Percentiles rank a stretch among this genome's conserved stretches.
phyloP scores from a whole-genome alignment of 2,888 invertebrate genomes.

The Acanthosoma haemorrhoidale region DNA sequence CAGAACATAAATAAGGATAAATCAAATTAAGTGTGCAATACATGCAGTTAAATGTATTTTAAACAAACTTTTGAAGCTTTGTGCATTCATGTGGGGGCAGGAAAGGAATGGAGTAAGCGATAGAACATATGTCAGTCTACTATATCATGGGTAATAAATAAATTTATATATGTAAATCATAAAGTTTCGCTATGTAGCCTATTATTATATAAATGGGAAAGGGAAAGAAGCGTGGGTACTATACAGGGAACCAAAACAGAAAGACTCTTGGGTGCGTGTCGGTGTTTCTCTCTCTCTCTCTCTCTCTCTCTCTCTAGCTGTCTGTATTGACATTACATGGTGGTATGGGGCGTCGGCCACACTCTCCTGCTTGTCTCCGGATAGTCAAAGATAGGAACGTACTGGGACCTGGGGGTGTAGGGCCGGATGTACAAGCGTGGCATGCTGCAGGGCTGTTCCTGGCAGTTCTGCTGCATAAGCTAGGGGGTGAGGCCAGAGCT shows the following conservation, averaged over 20 bases:
- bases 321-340: slow-evolving; percentile 42
- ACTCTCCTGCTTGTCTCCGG: slow-evolving; percentile 54
- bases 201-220: not conserved
- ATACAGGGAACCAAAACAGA: slow-evolving; percentile 16
- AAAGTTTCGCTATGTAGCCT: slow-evolving; percentile 22
- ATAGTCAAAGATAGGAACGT: slow-evolving; percentile 96
- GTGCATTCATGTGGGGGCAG: slow-evolving; percentile 9
- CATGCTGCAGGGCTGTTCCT: slow-evolving; percentile 74
- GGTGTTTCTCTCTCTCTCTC: slow-evolving; percentile 17
- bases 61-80: not conserved
- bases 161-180: not conserved
- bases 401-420: slow-evolving; percentile 97
- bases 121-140: not conserved
- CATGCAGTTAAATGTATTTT: not conserved
- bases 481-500: slow-evolving; percentile 89
- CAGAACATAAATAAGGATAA: not conserved
- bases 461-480: slow-evolving; percentile 79
- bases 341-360: slow-evolving; percentile 48
- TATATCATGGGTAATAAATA: not conserved
- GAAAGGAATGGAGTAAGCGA: not conserved
- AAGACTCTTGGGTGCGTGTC: slow-evolving; percentile 22
- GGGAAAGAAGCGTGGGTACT: not conserved
- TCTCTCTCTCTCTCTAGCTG: slow-evolving; percentile 5
- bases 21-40: not conserved
- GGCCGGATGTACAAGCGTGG: slow-evolving; percentile 90